Conservation (phyloP, 2,113 vertebrate species). For the Pollachius pollachius region DNA sequence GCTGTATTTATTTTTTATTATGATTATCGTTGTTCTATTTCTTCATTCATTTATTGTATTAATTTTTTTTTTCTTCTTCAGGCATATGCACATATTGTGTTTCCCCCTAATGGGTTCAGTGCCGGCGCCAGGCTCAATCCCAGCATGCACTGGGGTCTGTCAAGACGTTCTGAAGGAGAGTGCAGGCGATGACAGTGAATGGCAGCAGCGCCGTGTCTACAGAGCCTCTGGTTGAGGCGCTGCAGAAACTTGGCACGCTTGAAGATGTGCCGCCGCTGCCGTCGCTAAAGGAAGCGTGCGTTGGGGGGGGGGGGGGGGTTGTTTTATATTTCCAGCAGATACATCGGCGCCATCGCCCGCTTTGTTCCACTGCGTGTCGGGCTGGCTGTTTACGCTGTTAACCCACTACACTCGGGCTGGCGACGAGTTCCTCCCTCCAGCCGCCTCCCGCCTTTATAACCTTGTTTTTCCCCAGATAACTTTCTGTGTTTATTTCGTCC, state of each 20-base stretch:
- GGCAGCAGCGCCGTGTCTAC: constrained; percentile 49
- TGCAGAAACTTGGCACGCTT: not conserved
- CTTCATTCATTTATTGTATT: constrained; percentile 26
- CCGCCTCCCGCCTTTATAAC: constrained; percentile 37
- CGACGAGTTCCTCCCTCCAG: constrained; percentile 49
- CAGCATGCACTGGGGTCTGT: constrained; percentile 66
- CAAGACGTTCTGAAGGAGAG: constrained; percentile 36
- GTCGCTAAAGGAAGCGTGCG: constrained; percentile 40
- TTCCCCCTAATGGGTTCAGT: no score
- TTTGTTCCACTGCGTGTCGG: constrained; percentile 47
- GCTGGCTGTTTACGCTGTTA: constrained; percentile 51
- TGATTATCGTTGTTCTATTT: no score
- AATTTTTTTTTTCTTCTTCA: constrained; percentile 33
- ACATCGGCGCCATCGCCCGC: constrained; percentile 54
- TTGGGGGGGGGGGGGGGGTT: constrained; percentile 53
- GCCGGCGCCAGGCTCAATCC: constrained; percentile 42
- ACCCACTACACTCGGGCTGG: constrained; percentile 33
- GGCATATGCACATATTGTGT: no score
- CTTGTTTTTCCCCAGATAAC: constrained; percentile 33
- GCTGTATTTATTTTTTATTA: not conserved
- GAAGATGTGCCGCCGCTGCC: constrained; percentile 33
- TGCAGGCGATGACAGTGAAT: constrained; percentile 30
- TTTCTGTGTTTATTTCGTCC: not conserved
- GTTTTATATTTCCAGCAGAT: constrained; percentile 52
- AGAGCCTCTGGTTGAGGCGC: no score